Percentiles rank a stretch among this genome's conserved stretches.
These are phyloP conservation scores for Taurulus bubalis DNA, from an alignment of 2,113 vertebrate genomes.

Conservation along the genomic window DNA sequence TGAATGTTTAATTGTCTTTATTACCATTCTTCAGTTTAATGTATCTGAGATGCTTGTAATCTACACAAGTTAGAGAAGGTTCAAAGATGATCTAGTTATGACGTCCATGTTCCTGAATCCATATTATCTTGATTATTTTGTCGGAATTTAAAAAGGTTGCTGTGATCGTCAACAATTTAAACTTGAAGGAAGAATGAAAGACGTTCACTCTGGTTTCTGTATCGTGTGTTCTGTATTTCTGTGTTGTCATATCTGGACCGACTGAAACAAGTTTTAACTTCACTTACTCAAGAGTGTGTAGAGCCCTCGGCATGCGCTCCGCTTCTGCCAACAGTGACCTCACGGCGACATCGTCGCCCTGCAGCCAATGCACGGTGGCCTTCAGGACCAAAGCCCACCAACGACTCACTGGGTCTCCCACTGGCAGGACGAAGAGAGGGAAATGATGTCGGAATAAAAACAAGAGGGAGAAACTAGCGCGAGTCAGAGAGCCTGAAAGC, in stretches of 20 bases:
- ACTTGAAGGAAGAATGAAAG: not conserved
- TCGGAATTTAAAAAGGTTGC: not conserved
- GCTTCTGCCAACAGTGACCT: constrained; percentile 88
- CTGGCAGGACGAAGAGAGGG: constrained; percentile 67
- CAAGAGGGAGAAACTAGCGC: not conserved
- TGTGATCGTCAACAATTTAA: not conserved
- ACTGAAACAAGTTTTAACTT: not conserved
- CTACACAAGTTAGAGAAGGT: too few relatives aligned
- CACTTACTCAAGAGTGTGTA: constrained; percentile 92
- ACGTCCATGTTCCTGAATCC: not conserved
- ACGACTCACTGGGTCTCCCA: constrained; percentile 91
- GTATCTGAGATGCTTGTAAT: not conserved
- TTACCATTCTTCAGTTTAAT: not conserved
- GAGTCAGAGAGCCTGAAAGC: not conserved
- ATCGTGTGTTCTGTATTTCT: not conserved
- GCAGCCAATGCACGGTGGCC: constrained; percentile 91
- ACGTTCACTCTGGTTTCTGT: not conserved
- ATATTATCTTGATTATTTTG: not conserved
- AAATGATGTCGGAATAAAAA: not conserved
- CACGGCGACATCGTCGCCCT: constrained; percentile 89
- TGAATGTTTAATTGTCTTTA: not conserved
- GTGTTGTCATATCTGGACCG: not conserved
- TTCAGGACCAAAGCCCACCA: constrained; percentile 95
- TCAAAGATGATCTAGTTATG: not conserved
- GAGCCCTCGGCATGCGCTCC: constrained; percentile 92